Base-by-base conservation (phyloP, 1,140 invertebrate species). In the Aculops lycopersici region DNA sequence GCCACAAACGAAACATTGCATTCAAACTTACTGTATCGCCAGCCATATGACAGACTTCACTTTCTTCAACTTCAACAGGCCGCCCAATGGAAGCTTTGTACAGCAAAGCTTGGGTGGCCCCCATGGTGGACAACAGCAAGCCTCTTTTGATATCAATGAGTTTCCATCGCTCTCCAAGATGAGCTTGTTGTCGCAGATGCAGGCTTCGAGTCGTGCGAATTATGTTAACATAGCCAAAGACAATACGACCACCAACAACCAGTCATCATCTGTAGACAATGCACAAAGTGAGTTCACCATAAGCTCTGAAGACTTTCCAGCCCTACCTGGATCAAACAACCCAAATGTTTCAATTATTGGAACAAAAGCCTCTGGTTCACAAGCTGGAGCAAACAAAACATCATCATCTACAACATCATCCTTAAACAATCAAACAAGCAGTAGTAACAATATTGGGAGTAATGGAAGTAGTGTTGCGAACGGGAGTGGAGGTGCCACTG, bases 221-320 rank as follows among this genome's bases (percentile, higher is more conserved):
- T 47, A 47, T 20, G 78, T 84, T 58, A 80, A 80, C 52, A 84
- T 86, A 76, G 81, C 90, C 46, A 88, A 88, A 59, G 77, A 83
- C 56, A 77, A 77, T 43, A 74, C 74, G 51, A 70, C 74, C 12
- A 43, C 43, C 19, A 50, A 47, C 41, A 42, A 41, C 20, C 77
- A 84, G 58, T 67, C 77, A 48, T 31, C 24, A 31, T 31, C 24
- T 31, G 24, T 31, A 8, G 24, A 31, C 24, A 31, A 31, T n/a
- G n/a, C 24, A 31, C 24, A 31, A 31, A 79, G 71, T 50, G 86
- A 92, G 59, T 95, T 94, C 61, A 80, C 77, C 47, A 92, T 95
- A 70, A 86, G 81, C 49, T 79, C 73, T 47, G 88, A 97, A 64
- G 90, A 97, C 60, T 97, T 97, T 62, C 88, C 88, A 46, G 88